Base-by-base conservation (phyloP, 2,113 vertebrate genomes). In the Phylloscopus trochiloides region DNA sequence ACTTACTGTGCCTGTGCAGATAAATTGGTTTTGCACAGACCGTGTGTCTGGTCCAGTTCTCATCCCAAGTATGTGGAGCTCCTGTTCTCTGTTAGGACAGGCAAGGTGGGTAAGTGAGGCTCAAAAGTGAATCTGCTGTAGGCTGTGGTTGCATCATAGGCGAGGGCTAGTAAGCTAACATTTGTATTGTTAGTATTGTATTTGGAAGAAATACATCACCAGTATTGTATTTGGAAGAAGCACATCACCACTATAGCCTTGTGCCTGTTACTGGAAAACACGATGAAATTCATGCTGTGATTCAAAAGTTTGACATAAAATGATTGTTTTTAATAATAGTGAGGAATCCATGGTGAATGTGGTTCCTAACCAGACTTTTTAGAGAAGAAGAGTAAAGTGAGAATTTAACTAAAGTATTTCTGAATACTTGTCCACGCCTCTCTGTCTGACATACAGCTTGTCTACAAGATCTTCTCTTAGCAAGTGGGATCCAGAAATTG, bases 61-160 rank as follows among this genome's bases (percentile, higher is more conserved):
- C 20, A 29, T 51, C 36, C 76, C 36, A 68, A 28, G 24, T 32
- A 9, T 65, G 42, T n/a, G 43, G 50, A 61, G 24, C 43, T 86
- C 42, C 31, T 54, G 10, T n/a, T 74, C n/a, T 57, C 55, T 81
- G 24, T 85, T 74, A 66, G 45, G n/a, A 65, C 31, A 90, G 77
- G 40, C 29, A 50, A 7, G 22, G 22, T 90, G 34, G 17, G 22
- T 61, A 42, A 25, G 42, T 81, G 81, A 77, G 42, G 54, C 25
- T 70, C 52, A 58, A 3, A 81, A 87, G 34, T 31, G 15, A 40
- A 65, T 74, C 62, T 66, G 16, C 48, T 28, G 4, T 76, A 47
- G 13, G 12, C 8, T 71, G 24, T 34, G 22, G 28, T 67, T 87
- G 54, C 81, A 0, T 36, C 0, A 0, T n/a, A 73, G 43, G 36